Evolutionary conservation across 2,113 vertebrate genomes (phyloP).

Genomic region (Apeltes quadracus): DNA sequence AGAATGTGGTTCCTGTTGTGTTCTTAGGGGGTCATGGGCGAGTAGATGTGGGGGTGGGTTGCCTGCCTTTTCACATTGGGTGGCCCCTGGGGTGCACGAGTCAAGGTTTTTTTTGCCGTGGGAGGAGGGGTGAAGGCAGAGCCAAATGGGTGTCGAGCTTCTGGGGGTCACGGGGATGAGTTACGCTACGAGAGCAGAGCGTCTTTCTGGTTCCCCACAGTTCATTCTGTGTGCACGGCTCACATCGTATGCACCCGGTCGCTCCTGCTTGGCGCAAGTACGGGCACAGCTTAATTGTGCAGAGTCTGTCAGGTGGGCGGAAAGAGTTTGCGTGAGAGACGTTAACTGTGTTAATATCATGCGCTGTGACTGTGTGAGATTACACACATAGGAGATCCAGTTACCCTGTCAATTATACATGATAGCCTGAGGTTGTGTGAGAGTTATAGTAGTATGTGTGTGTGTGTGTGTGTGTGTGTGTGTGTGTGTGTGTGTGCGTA

Average conservation of each 20-base stretch:
- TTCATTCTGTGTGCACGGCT: neutral
- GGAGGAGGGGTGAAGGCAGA: constrained; percentile 42
- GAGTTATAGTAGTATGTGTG: constrained; percentile 12
- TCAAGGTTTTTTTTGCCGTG: constrained; percentile 53
- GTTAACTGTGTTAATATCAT: constrained; percentile 2
- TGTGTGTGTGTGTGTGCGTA: too few relatives aligned
- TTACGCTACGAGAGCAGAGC: constrained; percentile 34
- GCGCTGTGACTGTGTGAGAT: neutral
- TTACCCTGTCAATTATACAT: neutral
- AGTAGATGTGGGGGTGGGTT: constrained; percentile 66
- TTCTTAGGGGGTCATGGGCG: constrained; percentile 67
- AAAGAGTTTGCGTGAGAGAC: constrained; percentile 4
- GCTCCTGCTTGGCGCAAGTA: too few relatives aligned
- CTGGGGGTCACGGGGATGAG: constrained; percentile 52
- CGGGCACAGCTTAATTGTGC: too few relatives aligned
- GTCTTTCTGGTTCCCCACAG: neutral
- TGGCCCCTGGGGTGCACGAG: constrained; percentile 67
- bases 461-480: too few relatives aligned
- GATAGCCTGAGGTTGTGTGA: neutral
- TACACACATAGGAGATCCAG: constrained; percentile 17
- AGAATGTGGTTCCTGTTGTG: constrained; percentile 79
- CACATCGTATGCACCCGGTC: too few relatives aligned
- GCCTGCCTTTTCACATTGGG: constrained; percentile 72
- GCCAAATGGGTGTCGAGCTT: constrained; percentile 47
- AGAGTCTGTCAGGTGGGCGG: neutral